Evolutionary conservation across 1,140 invertebrate genomes (phyloP).

Genomic region (Aphis craccivora): DNA sequence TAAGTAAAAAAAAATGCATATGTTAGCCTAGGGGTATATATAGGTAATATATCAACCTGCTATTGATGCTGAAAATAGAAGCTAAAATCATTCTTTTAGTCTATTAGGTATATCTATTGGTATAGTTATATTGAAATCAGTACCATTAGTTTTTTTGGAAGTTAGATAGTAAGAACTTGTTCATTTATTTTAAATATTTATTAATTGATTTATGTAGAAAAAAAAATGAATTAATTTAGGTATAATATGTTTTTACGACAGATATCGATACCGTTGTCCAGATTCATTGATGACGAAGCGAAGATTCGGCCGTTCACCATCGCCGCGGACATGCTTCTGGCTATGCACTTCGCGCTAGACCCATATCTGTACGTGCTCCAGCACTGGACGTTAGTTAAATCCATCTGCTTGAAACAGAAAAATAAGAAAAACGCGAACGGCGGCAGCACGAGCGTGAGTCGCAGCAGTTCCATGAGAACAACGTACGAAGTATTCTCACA

Average conservation of each 20-base stretch:
- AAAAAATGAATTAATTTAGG: no score
- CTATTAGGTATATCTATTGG: no score
- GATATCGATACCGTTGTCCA: constrained; percentile 76
- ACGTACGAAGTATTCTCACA: constrained; percentile 58
- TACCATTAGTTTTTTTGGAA: no score
- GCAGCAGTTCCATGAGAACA: constrained; percentile 58
- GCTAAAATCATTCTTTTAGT: no score
- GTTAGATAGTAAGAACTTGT: no score
- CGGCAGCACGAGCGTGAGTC: constrained; percentile 29
- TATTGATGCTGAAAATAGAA: no score
- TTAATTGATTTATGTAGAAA: no score
- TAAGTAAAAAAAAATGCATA: neutral
- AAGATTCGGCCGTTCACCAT: constrained; percentile 65
- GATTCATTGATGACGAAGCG: constrained; percentile 63
- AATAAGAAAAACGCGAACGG: neutral
- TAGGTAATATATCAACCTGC: no score
- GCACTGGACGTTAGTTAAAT: constrained; percentile 59
- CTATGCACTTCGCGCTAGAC: constrained; percentile 83
- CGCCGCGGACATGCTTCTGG: constrained; percentile 77
- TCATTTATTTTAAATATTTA: no score
- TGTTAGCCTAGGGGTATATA: no score
- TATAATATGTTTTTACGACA: constrained; percentile 62
- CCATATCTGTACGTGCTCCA: constrained; percentile 81
- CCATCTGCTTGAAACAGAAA: constrained; percentile 39
- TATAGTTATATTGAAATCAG: no score